phyloP scores from a whole-genome alignment of 2,888 invertebrate species.

The Netelia virgata region DNA sequence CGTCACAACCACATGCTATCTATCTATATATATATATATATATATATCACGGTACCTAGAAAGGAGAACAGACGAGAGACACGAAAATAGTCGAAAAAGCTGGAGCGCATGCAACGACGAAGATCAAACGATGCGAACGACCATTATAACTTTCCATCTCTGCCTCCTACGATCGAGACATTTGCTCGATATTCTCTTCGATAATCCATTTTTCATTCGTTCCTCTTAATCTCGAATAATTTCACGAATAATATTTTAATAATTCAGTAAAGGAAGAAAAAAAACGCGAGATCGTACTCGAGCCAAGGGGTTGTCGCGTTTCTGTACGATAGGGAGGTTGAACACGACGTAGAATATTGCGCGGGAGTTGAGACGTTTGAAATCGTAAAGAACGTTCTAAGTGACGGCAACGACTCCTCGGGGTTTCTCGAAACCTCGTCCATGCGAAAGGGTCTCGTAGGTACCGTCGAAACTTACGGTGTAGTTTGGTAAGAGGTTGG shows the following conservation, averaged over 20 bases:
- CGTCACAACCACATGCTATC: not conserved
- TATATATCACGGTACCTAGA: not conserved
- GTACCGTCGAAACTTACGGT: conserved; percentile 22
- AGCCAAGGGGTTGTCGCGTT: not conserved
- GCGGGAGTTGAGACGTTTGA: not conserved
- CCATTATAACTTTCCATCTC: not conserved
- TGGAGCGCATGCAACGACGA: conserved; percentile 26
- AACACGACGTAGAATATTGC: not conserved
- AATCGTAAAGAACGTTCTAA: conserved; percentile 45
- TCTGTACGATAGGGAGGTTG: not conserved
- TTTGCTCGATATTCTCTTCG: too few relatives aligned
- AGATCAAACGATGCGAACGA: conserved; percentile 52
- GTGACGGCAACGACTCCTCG: conserved; percentile 46
- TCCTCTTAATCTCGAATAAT: not conserved
- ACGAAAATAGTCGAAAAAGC: not conserved
- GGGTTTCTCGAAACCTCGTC: conserved; percentile 39
- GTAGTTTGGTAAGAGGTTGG: conserved; percentile 25
- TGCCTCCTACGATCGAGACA: not conserved
- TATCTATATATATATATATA: conserved; percentile 15
- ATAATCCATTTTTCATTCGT: not conserved
- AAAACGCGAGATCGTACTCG: not conserved
- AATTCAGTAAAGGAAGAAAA: not conserved
- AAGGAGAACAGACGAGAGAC: not conserved
- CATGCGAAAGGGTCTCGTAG: conserved; percentile 51
- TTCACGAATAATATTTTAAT: not conserved